A percentile compares a stretch with the other conserved stretches of the same genome.
Conservation (phyloP, 2,888 invertebrate species). For the Drosophila incognita region DNA sequence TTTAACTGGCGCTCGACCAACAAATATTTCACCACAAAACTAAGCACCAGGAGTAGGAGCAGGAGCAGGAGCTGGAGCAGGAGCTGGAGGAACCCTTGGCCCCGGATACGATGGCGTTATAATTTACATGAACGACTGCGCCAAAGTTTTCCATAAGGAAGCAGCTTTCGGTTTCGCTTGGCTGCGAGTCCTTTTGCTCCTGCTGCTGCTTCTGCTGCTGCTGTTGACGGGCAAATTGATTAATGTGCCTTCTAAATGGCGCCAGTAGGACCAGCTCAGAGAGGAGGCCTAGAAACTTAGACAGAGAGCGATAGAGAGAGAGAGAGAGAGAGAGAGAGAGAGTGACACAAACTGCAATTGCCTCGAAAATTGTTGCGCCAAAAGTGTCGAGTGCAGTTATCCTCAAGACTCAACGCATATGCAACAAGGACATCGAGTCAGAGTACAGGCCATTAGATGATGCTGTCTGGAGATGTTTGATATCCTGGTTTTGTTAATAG, state of each 20-base stretch:
- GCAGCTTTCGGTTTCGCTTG: conserved; percentile 75
- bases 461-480: conserved; percentile 35
- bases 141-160: conserved; percentile 23
- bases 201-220: conserved; percentile 50
- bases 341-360: conserved; percentile 60
- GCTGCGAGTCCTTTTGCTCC: conserved; percentile 36
- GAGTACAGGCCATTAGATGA: neutral
- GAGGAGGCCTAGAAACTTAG: neutral
- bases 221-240: conserved; percentile 72
- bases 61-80: neutral
- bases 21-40: conserved; percentile 44
- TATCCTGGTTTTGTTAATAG: conserved; percentile 59
- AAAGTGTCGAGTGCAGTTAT: conserved; percentile 69
- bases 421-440: neutral
- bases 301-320: neutral
- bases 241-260: conserved; percentile 77
- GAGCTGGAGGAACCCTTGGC: conserved; percentile 1
- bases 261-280: conserved; percentile 49
- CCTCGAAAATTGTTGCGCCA: conserved; percentile 64
- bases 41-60: neutral
- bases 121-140: conserved; percentile 55
- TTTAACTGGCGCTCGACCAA: conserved; percentile 74
- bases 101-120: conserved; percentile 31
- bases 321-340: conserved; percentile 25
- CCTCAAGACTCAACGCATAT: conserved; percentile 17